phyloP scores from a whole-genome alignment of 2,113 vertebrate genomes.

The Octodon degus region DNA sequence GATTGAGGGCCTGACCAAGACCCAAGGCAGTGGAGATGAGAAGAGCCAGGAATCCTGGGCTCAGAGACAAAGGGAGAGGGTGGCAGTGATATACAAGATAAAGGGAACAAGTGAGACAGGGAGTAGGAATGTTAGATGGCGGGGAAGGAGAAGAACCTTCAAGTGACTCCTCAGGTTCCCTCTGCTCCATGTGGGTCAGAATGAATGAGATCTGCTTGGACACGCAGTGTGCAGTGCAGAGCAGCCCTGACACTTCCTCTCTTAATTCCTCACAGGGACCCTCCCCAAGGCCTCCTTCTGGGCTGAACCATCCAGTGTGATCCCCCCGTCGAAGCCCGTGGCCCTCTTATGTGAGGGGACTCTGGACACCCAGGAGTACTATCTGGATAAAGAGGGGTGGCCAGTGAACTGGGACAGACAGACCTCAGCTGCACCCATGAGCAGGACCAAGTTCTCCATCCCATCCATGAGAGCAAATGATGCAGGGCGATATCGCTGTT shows the following conservation, averaged over 20 bases:
- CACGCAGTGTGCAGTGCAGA: too few species aligned
- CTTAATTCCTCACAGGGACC: too few species aligned
- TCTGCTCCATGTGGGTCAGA: too few species aligned
- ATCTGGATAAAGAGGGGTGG: neutral
- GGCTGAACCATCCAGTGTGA: neutral
- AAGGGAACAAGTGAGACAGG: neutral
- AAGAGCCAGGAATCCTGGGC: too few species aligned
- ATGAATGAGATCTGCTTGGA: too few species aligned
- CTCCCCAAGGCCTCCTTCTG: too few species aligned
- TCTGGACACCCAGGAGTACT: neutral
- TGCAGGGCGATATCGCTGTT: neutral
- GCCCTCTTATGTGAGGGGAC: neutral
- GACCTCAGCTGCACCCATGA: accelerated
- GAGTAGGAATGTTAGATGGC: neutral
- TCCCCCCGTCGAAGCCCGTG: accelerated
- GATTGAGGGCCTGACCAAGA: neutral
- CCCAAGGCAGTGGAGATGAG: too few species aligned
- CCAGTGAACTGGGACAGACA: neutral
- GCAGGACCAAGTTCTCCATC: neutral
- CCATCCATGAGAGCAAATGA: accelerated
- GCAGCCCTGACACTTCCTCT: too few species aligned
- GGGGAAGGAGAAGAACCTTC: accelerated
- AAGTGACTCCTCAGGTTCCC: too few species aligned
- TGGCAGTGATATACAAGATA: too few species aligned
- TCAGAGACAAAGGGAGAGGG: too few species aligned